Conservation (phyloP, 2,888 invertebrate genomes). For the Drosophila cognata region DNA sequence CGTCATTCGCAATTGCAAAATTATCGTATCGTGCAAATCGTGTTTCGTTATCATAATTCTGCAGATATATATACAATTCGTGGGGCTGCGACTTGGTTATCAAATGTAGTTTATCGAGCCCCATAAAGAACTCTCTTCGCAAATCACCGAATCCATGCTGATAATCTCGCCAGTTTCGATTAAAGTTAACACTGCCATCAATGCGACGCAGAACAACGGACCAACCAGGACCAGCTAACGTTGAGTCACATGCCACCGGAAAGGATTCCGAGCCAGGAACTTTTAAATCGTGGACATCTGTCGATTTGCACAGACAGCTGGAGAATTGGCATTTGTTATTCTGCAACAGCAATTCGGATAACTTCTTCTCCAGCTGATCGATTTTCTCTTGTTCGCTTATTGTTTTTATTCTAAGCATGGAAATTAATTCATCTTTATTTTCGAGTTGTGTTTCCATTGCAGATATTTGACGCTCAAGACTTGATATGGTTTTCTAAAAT, state of each 20-base stretch:
- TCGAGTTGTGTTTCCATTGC: slow-evolving; percentile 19
- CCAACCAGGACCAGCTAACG: slow-evolving; percentile 88
- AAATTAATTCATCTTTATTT: slow-evolving; percentile 51
- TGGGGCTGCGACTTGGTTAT: slow-evolving; percentile 82
- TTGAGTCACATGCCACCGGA: slow-evolving; percentile 86
- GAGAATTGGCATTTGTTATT: slow-evolving; percentile 43
- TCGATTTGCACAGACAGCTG: slow-evolving; percentile 46
- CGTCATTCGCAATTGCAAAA: slow-evolving; percentile 88
- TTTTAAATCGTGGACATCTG: slow-evolving; percentile 30
- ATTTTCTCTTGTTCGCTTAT: slow-evolving; percentile 40
- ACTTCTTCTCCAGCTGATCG: slow-evolving; percentile 27
- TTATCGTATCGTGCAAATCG: slow-evolving; percentile 87
- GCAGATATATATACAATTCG: slow-evolving; percentile 88
- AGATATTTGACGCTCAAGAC: slow-evolving; percentile 17
- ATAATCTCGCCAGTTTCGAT: slow-evolving; percentile 88
- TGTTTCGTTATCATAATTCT: slow-evolving; percentile 87
- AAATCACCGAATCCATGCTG: slow-evolving; percentile 89
- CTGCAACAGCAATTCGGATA: slow-evolving; percentile 6
- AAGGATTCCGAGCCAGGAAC: slow-evolving; percentile 84
- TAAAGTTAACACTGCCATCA: slow-evolving; percentile 88
- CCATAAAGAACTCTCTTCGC: slow-evolving; percentile 89
- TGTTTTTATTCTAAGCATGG: slow-evolving; percentile 45
- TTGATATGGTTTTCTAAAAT: slow-evolving; percentile 17
- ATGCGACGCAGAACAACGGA: slow-evolving; percentile 88
- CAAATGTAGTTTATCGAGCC: slow-evolving; percentile 88